A percentile compares a stretch with the other conserved stretches of the same genome.
Evolutionary conservation across 2,113 vertebrate genomes (phyloP).

Genomic region (Puntigrus tetrazona): DNA sequence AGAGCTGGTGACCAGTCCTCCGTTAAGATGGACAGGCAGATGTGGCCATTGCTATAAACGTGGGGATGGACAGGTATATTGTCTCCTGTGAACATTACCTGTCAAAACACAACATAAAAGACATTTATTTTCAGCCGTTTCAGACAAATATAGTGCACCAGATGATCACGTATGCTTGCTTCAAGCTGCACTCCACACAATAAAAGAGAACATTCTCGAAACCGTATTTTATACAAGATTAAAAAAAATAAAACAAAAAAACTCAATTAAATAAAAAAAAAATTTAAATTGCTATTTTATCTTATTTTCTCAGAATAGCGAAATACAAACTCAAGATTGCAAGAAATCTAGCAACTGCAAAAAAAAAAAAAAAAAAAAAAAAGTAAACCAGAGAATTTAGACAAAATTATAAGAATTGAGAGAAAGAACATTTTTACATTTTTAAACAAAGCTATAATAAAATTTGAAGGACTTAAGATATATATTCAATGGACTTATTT

Average conservation of each 20-base stretch:
- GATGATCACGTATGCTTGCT: background rate
- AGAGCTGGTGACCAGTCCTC: slow-evolving; percentile 99
- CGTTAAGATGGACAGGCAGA: slow-evolving; percentile 99
- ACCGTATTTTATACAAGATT: no score
- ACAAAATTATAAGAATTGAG: no score
- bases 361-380: background rate
- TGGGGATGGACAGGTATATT: slow-evolving; percentile 99
- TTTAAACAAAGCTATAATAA: background rate
- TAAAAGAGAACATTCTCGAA: background rate
- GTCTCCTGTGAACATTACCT: slow-evolving; percentile 99
- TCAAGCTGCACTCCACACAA: background rate
- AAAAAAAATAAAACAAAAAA: no score
- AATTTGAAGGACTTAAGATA: background rate
- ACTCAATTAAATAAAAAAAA: background rate
- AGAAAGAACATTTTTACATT: background rate
- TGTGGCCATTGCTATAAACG: slow-evolving; percentile 99
- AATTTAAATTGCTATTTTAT: no score
- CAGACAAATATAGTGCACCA: background rate
- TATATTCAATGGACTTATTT: background rate
- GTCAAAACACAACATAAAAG: slow-evolving; percentile 42
- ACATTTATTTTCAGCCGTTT: background rate
- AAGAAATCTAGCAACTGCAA: no score
- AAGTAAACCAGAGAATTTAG: no score
- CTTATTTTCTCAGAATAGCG: background rate
- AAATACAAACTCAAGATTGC: no score